Evolutionary conservation across 2,113 vertebrate species (phyloP).

Genomic region (Eidolon helvum): DNA sequence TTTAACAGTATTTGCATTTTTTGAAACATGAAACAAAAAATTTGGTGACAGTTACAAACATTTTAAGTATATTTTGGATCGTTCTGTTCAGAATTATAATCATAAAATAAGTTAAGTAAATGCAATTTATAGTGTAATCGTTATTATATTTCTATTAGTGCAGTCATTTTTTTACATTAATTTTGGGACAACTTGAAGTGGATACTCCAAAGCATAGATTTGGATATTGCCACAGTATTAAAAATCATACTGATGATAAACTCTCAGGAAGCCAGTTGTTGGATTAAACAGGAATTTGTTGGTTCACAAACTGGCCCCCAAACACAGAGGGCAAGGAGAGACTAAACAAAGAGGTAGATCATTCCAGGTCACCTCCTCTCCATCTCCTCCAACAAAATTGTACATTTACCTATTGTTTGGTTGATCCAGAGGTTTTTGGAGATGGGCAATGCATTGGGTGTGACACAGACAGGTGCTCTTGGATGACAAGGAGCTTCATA

Average conservation of each 20-base stretch:
- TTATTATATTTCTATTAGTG: neutral
- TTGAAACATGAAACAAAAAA: neutral
- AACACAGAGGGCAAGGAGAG: neutral
- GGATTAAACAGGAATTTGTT: neutral
- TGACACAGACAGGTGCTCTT: neutral
- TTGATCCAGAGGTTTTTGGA: neutral
- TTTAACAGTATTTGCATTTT: neutral
- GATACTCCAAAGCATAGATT: neutral
- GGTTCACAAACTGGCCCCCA: neutral
- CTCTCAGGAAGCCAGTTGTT: neutral
- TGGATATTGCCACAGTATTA: neutral
- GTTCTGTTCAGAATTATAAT: conserved; percentile 31
- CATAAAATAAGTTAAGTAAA: neutral
- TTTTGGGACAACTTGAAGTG: neutral
- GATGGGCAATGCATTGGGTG: neutral
- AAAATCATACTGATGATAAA: neutral
- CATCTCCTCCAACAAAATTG: neutral
- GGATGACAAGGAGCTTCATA: neutral
- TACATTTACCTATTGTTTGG: neutral
- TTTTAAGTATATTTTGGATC: neutral
- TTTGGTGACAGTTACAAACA: neutral
- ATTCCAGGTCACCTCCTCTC: neutral
- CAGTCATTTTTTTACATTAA: neutral
- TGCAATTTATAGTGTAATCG: neutral
- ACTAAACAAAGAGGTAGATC: neutral